A percentile compares a stretch with the other conserved stretches of the same genome.
Evolutionary conservation across 2,888 invertebrate genomes (phyloP).

Genomic region (Drosophila maculinotata): DNA sequence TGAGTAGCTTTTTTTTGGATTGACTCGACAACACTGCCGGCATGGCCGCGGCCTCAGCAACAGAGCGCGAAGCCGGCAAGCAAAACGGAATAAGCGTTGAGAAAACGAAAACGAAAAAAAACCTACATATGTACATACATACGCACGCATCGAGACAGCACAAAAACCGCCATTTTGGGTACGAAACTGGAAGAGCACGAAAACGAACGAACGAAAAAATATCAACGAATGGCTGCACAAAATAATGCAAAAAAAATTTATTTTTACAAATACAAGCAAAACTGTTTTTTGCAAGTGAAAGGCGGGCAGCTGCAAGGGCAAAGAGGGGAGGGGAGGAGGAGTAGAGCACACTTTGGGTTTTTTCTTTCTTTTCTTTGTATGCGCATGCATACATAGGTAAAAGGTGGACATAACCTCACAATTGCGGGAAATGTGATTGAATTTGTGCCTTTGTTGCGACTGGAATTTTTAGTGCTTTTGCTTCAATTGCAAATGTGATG

Average conservation of each 20-base stretch:
- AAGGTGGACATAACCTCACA: conserved; percentile 71
- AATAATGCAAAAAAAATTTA: conserved; percentile 68
- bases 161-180: conserved; percentile 73
- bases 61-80: conserved; percentile 69
- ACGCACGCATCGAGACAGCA: conserved; percentile 40
- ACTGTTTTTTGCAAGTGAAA: conserved; percentile 69
- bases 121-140: conserved; percentile 29
- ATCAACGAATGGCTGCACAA: conserved; percentile 68
- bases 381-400: conserved; percentile 14
- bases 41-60: conserved; percentile 50
- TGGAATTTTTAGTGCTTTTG: conserved; percentile 42
- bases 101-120: conserved; percentile 56
- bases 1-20: conserved; percentile 26
- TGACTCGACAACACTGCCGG: conserved; percentile 51
- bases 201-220: conserved; percentile 62
- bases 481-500: conserved; percentile 32
- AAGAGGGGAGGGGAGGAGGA: conserved; percentile 34
- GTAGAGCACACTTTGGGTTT: conserved; percentile 35
- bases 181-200: conserved; percentile 64
- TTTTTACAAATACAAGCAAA: conserved; percentile 66
- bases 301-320: conserved; percentile 51
- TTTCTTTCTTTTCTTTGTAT: conserved; percentile 9
- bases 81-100: conserved; percentile 68
- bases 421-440: conserved; percentile 68
- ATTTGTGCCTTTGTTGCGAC: conserved; percentile 44